Evolutionary conservation across 2,113 vertebrate species (phyloP), one percentile per base, ranked within the genome.

Genomic region (Actenoides hombroni): DNA sequence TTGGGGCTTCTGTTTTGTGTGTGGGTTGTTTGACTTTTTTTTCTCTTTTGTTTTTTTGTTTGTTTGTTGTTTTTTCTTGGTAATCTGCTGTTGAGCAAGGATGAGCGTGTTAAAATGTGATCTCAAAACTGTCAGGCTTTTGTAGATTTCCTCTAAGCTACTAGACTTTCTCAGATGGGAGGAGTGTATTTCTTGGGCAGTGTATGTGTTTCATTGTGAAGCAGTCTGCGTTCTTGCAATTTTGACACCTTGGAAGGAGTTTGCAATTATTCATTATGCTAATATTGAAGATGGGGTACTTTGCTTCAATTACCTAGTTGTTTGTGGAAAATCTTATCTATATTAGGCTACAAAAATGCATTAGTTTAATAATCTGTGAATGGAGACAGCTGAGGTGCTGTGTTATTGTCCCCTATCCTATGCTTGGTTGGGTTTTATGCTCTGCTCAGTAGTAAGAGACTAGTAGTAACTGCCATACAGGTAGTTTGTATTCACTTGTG

Each of bases 391-490:
- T 40, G 59, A 84, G 35, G 35, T 68, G 29, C 35, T 80, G 0
- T 37, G 33, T 61, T 18, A 3, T 42, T 10, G 9, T 51, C 53
- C 75, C 7, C 21, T 67, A 9, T 73, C 6, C 8, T 84, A 0
- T 39, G 2, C 24, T 60, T 71, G 24, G 4, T 57, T 65, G 46
- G 11, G 13, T 53, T 10, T 60, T 90, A 13, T 73, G 39, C 24
- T 9, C 5, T 37, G 0, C 53, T 70, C 1, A 2, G 15, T 29
- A 10, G 37, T 18, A 25, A 28, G 20, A 40, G 25, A 20, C 73
- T 59, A 11, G 29, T n/a, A 40, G 28, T 42, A 77, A 46, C 19
- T 60, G 37, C 5, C 5, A 4, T 24, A 17, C 26, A 51, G 46
- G 7, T 74, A 1, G 2, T 13, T 51, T 73, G 2, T 17, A 11